These are phyloP conservation scores for Percina caprodes DNA, from an alignment of 2,113 vertebrate species.

Conservation along the genomic window DNA sequence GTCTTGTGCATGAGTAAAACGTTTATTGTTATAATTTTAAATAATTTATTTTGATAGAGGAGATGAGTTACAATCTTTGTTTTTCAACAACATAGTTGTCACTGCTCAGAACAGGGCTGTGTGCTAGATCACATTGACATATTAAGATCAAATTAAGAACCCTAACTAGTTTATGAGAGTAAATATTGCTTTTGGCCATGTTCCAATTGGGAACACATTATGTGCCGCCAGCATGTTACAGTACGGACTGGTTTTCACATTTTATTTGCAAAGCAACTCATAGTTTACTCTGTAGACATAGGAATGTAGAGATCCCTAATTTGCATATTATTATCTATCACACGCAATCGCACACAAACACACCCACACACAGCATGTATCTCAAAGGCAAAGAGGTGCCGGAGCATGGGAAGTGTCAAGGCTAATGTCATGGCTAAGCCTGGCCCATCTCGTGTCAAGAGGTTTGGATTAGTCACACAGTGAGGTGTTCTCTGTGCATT, in stretches of 20 bases:
- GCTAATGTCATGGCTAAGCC: slow-evolving; percentile 53
- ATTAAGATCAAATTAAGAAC: slow-evolving; percentile 56
- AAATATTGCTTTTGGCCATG: background rate
- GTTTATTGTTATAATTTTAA: background rate
- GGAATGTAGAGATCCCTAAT: background rate
- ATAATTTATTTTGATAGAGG: background rate
- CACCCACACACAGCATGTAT: background rate
- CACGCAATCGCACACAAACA: too few relatives aligned
- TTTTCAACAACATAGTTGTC: background rate
- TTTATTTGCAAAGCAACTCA: background rate
- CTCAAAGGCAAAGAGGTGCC: slow-evolving; percentile 13
- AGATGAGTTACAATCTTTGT: background rate
- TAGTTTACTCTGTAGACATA: slow-evolving; percentile 5
- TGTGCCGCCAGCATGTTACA: slow-evolving; percentile 32
- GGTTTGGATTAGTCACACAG: slow-evolving; percentile 79
- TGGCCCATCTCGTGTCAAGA: slow-evolving; percentile 70
- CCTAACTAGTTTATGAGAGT: background rate
- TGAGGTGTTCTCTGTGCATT: slow-evolving; percentile 68
- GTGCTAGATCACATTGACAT: slow-evolving; percentile 14
- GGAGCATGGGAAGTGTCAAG: background rate
- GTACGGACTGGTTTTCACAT: background rate
- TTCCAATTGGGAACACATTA: background rate
- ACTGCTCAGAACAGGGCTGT: slow-evolving; percentile 30
- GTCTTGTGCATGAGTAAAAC: background rate
- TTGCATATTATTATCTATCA: slow-evolving; percentile 7